phyloP scores from a whole-genome alignment of 2,888 invertebrate genomes.

The Rotaria sp. region DNA sequence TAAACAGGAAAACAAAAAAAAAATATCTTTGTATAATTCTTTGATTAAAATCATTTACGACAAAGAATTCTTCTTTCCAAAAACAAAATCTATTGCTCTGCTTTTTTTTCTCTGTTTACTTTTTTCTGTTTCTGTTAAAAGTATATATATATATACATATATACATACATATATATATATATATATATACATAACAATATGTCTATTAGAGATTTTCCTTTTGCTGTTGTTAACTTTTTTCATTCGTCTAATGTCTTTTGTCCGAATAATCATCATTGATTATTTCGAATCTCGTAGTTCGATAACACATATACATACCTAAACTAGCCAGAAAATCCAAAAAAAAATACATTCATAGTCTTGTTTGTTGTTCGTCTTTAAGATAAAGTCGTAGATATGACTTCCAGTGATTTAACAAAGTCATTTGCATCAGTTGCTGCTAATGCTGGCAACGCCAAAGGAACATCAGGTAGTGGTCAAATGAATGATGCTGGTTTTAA shows the following conservation, averaged over 20 bases:
- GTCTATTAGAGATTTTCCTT: background rate
- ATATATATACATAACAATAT: background rate
- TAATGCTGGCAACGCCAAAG: background rate
- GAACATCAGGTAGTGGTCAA: background rate
- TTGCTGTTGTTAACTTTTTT: background rate
- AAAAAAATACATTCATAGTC: background rate
- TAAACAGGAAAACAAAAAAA: background rate
- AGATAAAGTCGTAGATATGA: background rate
- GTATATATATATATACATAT: background rate
- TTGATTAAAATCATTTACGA: background rate
- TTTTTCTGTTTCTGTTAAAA: background rate
- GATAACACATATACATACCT: background rate
- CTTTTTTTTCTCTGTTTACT: background rate
- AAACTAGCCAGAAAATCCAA: background rate
- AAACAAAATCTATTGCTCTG: too few species aligned
- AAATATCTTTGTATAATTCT: background rate
- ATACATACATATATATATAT: background rate
- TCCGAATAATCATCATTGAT: background rate
- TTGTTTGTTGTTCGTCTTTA: conserved; percentile 8
- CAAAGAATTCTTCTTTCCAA: background rate
- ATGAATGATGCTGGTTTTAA: conserved; percentile 25
- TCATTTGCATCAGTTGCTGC: conserved; percentile 17
- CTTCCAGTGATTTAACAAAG: background rate
- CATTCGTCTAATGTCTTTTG: background rate
- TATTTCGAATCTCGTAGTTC: conserved; percentile 7